Conservation (phyloP, 1,140 invertebrate species). For the Tetragnatha versicolor region DNA sequence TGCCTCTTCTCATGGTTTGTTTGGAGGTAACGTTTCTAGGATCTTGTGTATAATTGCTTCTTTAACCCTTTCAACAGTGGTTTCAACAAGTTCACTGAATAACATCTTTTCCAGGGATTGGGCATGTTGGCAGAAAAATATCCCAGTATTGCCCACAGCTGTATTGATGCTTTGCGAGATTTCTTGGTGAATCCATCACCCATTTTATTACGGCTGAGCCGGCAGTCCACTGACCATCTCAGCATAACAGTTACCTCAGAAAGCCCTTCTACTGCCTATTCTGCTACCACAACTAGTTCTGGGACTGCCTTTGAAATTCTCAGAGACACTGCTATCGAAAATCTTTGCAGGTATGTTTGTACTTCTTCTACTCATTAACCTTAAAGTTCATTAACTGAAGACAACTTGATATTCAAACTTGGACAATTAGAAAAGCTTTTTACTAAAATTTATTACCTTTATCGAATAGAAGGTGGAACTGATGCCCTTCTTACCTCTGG, state of each 20-base stretch:
- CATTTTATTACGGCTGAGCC: constrained; percentile 87
- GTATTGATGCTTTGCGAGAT: constrained; percentile 90
- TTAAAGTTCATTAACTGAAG: no score
- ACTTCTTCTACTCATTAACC: no score
- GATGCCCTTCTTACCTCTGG: no score
- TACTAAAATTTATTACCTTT: no score
- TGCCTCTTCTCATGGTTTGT: constrained; percentile 93
- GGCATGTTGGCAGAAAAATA: constrained; percentile 96
- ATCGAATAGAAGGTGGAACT: no score
- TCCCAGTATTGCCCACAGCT: constrained; percentile 89
- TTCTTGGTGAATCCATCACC: constrained; percentile 96
- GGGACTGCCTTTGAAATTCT: constrained; percentile 72
- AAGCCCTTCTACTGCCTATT: constrained; percentile 26
- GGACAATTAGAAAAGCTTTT: no score
- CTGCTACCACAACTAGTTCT: constrained; percentile 41
- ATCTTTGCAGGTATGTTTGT: constrained; percentile 78
- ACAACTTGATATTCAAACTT: no score
- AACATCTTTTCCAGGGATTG: constrained; percentile 83
- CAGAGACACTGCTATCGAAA: constrained; percentile 93
- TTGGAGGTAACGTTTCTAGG: constrained; percentile 88
- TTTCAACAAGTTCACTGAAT: no score
- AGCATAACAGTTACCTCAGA: constrained; percentile 64
- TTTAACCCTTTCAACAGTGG: no score
- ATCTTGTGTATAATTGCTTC: not conserved
- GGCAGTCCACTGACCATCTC: constrained; percentile 70